Percentiles rank a stretch among this genome's conserved stretches.
Conservation (phyloP, 2,888 invertebrate species). For the Heliconius charithonia region DNA sequence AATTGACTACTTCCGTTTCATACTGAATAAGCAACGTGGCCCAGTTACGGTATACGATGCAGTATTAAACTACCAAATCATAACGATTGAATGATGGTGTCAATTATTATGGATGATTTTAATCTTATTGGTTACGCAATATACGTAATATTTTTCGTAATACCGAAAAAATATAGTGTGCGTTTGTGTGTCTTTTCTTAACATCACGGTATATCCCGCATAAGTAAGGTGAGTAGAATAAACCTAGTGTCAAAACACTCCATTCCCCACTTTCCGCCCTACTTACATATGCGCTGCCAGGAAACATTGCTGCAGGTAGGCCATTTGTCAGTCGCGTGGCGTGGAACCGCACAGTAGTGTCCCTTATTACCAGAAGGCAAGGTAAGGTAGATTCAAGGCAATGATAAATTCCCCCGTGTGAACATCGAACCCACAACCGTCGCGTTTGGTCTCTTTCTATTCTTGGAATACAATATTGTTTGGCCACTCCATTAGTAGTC, state of each 20-base stretch:
- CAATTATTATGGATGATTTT: not conserved
- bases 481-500: not conserved
- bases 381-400: no score
- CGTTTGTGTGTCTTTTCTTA: not conserved
- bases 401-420: not conserved
- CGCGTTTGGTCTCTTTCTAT: not conserved
- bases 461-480: not conserved
- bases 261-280: not conserved
- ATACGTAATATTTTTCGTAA: not conserved
- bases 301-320: no score
- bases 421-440: not conserved
- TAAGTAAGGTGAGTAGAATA: no score
- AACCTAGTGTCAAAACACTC: not conserved
- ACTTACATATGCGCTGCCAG: no score
- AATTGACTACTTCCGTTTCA: constrained; percentile 15
- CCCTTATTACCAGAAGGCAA: no score
- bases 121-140: not conserved
- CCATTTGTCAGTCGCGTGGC: no score
- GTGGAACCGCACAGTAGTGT: no score
- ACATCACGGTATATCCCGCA: not conserved
- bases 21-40: constrained; percentile 16
- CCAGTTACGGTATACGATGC: not conserved
- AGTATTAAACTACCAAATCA: not conserved
- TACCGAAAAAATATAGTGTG: not conserved
- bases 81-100: not conserved